Evolutionary conservation across 1,140 invertebrate species (phyloP).

Genomic region (Meloidogyne exigua): DNA sequence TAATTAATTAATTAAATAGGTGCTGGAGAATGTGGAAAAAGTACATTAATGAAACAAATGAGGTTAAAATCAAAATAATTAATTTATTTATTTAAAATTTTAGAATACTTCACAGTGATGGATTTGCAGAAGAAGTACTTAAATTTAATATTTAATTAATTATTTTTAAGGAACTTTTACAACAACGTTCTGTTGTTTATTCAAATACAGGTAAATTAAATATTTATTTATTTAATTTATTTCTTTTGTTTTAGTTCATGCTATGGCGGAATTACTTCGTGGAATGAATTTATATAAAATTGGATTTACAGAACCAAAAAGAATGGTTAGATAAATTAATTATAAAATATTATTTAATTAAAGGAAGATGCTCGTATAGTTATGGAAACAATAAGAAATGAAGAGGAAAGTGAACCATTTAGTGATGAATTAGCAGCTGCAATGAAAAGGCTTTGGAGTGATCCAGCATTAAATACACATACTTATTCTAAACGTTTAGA

Average conservation of each 20-base stretch:
- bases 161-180: conserved; percentile 39
- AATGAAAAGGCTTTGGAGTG: conserved; percentile 52
- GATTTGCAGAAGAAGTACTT: conserved; percentile 46
- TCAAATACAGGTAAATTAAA: background rate
- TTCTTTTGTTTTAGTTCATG: conserved; percentile 40
- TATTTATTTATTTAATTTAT: too few relatives aligned
- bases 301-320: conserved; percentile 39
- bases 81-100: conserved; percentile 9
- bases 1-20: conserved; percentile 26
- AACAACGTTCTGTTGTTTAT: conserved; percentile 50
- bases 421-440: conserved; percentile 46
- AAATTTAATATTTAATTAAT: background rate
- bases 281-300: conserved; percentile 52
- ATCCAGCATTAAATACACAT: conserved; percentile 42
- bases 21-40: conserved; percentile 61
- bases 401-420: conserved; percentile 49
- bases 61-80: conserved; percentile 42
- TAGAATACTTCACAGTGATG: conserved; percentile 57
- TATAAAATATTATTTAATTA: conserved; percentile 12
- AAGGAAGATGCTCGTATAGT: conserved; percentile 52
- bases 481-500: conserved; percentile 46
- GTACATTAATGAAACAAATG: conserved; percentile 60
- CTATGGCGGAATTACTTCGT: conserved; percentile 49
- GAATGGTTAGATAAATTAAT: conserved; percentile 31
- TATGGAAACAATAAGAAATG: conserved; percentile 45